Evolutionary conservation across 2,113 vertebrate species (phyloP).

Genomic region (Aplodontia rufa): DNA sequence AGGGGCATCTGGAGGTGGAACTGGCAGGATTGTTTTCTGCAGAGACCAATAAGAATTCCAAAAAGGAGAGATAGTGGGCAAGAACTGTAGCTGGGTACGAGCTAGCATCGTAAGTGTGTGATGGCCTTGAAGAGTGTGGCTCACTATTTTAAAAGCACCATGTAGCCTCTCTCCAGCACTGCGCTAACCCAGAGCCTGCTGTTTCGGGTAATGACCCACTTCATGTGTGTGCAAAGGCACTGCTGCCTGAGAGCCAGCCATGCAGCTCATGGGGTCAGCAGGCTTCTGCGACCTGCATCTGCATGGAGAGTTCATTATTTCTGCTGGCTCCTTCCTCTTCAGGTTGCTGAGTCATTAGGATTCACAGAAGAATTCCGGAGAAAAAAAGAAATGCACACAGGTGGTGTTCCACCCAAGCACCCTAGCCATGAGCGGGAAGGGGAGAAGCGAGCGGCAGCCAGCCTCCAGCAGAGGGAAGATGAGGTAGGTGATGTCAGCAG

Average conservation of each 20-base stretch:
- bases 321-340: background rate
- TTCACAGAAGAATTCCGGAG: slow-evolving; percentile 78
- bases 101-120: background rate
- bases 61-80: background rate
- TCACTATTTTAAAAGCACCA: background rate
- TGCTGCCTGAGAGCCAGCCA: too few relatives aligned
- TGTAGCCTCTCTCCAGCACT: background rate
- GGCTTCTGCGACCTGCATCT: background rate
- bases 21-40: background rate
- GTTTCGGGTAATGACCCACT: background rate
- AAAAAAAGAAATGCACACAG: slow-evolving; percentile 21
- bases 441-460: background rate
- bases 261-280: too few relatives aligned
- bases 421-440: background rate
- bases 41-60: background rate
- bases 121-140: background rate
- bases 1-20: background rate
- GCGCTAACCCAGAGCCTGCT: background rate
- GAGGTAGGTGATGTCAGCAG: slow-evolving; percentile 72
- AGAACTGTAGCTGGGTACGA: too few relatives aligned
- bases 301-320: background rate
- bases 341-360: slow-evolving; percentile 87
- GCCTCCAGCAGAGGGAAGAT: slow-evolving; percentile 67
- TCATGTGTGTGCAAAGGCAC: background rate
- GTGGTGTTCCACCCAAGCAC: background rate